phyloP scores from a whole-genome alignment of 2,113 vertebrate species.

The Ictidomys tridecemlineatus region DNA sequence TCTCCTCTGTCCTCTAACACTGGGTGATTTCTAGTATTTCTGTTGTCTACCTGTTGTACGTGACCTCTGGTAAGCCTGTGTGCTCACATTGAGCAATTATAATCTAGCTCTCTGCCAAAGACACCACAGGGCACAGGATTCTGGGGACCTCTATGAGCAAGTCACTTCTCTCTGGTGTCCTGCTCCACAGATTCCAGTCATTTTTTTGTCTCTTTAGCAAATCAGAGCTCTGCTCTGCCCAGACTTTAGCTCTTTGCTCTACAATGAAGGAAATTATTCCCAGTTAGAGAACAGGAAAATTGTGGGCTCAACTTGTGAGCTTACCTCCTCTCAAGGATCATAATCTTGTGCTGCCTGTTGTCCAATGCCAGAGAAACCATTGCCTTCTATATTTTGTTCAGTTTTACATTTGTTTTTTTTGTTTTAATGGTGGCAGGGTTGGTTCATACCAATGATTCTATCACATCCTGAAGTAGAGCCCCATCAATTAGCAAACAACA shows the following conservation, averaged over 20 bases:
- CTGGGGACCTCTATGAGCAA: neutral
- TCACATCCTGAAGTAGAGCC: neutral
- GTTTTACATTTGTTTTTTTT: constrained; percentile 29
- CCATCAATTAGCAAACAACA: neutral
- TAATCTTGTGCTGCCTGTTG: neutral
- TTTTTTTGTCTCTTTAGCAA: neutral
- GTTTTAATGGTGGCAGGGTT: neutral
- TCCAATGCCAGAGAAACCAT: neutral
- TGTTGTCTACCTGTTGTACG: neutral
- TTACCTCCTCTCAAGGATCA: neutral
- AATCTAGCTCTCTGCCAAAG: neutral
- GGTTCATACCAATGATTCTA: neutral
- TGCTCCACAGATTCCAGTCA: neutral
- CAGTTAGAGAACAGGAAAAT: neutral
- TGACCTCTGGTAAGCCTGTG: neutral
- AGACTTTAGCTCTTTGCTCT: neutral
- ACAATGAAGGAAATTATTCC: neutral
- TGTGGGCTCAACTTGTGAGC: neutral
- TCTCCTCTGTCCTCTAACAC: neutral
- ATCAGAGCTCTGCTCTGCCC: neutral
- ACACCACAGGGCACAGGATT: neutral
- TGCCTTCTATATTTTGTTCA: neutral
- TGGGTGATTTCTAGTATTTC: neutral
- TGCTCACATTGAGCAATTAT: neutral
- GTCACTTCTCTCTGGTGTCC: neutral